Evolutionary conservation across 2,888 invertebrate genomes (phyloP).

Genomic region (Eumacrocentrus americanus): DNA sequence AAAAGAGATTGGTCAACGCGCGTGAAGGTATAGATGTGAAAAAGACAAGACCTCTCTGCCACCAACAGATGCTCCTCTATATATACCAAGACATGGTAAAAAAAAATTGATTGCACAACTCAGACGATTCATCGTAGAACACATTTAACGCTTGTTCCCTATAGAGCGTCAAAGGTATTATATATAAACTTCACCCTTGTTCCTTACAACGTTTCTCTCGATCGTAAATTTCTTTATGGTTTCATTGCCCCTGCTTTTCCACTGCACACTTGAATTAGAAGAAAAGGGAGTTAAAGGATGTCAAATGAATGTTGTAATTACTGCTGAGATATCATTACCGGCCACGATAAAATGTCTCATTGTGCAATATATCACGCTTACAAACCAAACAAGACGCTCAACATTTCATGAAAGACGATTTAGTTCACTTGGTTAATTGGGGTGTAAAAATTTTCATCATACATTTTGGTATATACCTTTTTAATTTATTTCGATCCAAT

Average conservation of each 20-base stretch:
- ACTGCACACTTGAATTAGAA: conserved; percentile 13
- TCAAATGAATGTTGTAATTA: background rate
- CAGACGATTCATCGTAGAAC: background rate
- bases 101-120: conserved; percentile 2
- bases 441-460: too few species aligned
- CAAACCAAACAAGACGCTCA: too few species aligned
- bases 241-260: conserved; percentile 33
- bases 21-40: too few species aligned
- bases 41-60: too few species aligned
- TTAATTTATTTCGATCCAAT: too few species aligned
- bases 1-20: background rate
- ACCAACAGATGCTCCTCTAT: too few species aligned
- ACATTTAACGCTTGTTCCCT: background rate
- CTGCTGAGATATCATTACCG: background rate
- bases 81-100: background rate
- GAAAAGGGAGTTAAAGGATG: background rate
- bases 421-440: too few species aligned
- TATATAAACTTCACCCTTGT: background rate
- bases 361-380: too few species aligned
- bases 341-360: too few species aligned
- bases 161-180: background rate
- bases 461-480: too few species aligned
- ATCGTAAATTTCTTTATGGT: conserved; percentile 48
- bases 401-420: too few species aligned
- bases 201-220: conserved; percentile 20